Evolutionary conservation across 1,140 invertebrate species (phyloP), one percentile per base, ranked within the genome.

Genomic region (Pachypsylla venusta): DNA sequence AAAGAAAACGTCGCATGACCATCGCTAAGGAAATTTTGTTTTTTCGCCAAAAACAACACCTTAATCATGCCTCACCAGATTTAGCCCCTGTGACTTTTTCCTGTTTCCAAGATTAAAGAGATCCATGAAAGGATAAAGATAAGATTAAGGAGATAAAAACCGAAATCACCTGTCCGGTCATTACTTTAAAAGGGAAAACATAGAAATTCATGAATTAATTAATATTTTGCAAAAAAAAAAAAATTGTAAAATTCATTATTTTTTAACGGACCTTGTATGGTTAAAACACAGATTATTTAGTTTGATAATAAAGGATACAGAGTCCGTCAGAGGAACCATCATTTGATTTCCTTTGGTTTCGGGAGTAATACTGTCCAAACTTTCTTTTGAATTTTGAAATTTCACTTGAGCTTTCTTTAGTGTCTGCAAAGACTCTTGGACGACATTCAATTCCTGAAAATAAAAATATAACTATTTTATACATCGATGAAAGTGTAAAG

Each of bases 351-450:
- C 85, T 70, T 87, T 78, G 26, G 76, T 75, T 20, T 82, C 76
- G 2, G 82, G 78, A 55, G 77, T 82, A 53, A 94, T 77, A 74
- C 85, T 87, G 62, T 89, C 83, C 25, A 94, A 75, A 70, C 86
- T 84, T 67, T 89, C 83, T 39, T 82, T 84, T 1, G 91, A 93
- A 65, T 89, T 88, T 59, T 83, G 78, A 75, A 90, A 95, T 74
- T 93, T 95, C 12, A 75, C 79, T 73, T 94, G 91, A 4, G 90
- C 91, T 64, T 88, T 79, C 76, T 94, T 93, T 54, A 95, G 74
- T 13, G 86, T 88, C 66, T 87, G 83, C 40, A 95, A 70, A 0
- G 92, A 95, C 61, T 89, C 85, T 75, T 89, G 84, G 70, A 93
- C 89, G 16, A 93, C 77, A 66, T 77, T 78, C 22, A 97, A 75